Base-by-base conservation (phyloP, 2,888 invertebrate species). In the Lordiphosa fenestrarum region DNA sequence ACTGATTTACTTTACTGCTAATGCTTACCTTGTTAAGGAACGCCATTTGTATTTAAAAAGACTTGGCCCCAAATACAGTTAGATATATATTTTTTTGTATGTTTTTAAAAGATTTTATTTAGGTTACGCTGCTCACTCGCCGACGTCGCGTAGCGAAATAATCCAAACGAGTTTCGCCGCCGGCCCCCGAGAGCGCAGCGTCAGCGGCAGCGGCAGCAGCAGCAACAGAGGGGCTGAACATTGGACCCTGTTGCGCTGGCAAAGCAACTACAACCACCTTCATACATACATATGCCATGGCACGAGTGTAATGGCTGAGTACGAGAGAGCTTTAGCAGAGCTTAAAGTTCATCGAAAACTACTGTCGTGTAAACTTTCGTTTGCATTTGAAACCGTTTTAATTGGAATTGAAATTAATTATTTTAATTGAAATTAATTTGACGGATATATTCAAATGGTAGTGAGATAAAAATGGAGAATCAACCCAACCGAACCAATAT, bases 21-120 rank as follows among this genome's bases (percentile, higher is more conserved):
- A 10, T 37, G 48, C 73, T 67, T 66, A 84, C 85, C 82, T 86
- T 85, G 59, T 85, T 85, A 37, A 85, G 67, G 66, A 85, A 86
- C 47, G 86, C 84, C 85, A 85, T 62, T 66, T 41, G 46, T 6
- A 6, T 6, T 9, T 3, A 30, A 9, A 30, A 30, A 30, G 30
- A 30, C 9, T 30, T 30, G 9, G 2, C 3, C 1, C 9, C 7
- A 30, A 30, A 30, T 9, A 30, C 30, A 30, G 30, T 30, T 30
- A 3, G 3, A 30, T 9, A 30, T 30, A 30, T 30, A 57, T 51
- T 54, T 41, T 57, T 30, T 19, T 19, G 0, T 40, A 50, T 44
- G 33, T 12, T 41, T 48, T 58, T 38, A 47, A 47, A 10, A 33
- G 52, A 33, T 30, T 51, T 44, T 55, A 48, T 50, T 19, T 65